phyloP scores from a whole-genome alignment of 2,888 invertebrate species.

The Leptopilina myrica region DNA sequence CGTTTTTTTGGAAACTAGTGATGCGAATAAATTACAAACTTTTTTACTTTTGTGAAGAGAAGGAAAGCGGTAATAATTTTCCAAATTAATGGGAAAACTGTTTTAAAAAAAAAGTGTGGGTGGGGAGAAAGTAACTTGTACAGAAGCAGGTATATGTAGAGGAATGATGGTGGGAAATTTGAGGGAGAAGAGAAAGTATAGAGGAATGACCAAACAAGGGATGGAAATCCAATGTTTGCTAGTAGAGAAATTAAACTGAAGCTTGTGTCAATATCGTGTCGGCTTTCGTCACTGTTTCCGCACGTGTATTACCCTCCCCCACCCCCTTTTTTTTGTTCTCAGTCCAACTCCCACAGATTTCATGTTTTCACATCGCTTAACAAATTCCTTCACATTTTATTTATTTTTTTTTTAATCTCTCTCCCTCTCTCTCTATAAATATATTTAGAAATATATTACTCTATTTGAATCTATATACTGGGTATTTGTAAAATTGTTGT shows the following conservation, averaged over 20 bases:
- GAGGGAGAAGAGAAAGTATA: too few relatives aligned
- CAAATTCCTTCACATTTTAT: slow-evolving; percentile 22
- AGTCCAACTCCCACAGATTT: slow-evolving; percentile 53
- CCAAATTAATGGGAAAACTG: slow-evolving; percentile 39
- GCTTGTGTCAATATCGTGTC: slow-evolving; percentile 74
- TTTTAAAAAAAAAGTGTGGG: slow-evolving; percentile 37
- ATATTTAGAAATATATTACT: background rate
- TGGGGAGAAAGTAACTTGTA: slow-evolving; percentile 37
- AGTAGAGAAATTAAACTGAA: slow-evolving; percentile 73
- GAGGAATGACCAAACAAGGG: slow-evolving; percentile 51
- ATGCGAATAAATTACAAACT: slow-evolving; percentile 3
- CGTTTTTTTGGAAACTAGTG: background rate
- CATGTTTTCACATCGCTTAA: slow-evolving; percentile 45
- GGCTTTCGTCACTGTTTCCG: slow-evolving; percentile 68
- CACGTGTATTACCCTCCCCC: slow-evolving; percentile 61
- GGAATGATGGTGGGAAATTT: background rate
- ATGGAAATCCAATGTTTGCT: slow-evolving; percentile 72
- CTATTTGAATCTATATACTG: background rate
- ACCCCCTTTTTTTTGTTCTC: slow-evolving; percentile 63
- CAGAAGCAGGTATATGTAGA: too few relatives aligned
- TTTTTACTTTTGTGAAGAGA: background rate
- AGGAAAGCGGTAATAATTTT: slow-evolving; percentile 38
- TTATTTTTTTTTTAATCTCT: slow-evolving; percentile 31
- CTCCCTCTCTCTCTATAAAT: background rate
- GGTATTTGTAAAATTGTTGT: too few relatives aligned